Evolutionary conservation across 2,888 invertebrate species (phyloP).

Genomic region (Cheilosia vulpina): DNA sequence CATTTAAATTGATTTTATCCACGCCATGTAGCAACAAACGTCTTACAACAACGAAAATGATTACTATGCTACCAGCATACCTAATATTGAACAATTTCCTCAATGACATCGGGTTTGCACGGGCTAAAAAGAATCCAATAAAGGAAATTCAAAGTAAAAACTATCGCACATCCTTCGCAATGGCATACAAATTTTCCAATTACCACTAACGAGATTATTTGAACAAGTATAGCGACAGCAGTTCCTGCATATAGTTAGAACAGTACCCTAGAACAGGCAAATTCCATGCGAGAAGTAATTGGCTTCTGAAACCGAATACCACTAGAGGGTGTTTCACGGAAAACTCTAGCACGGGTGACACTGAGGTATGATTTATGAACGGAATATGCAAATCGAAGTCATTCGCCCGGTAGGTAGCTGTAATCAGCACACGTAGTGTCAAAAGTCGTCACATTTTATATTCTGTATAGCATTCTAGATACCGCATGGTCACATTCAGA

Average conservation of each 20-base stretch:
- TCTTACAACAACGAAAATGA: constrained; percentile 14
- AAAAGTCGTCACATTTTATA: constrained; percentile 22
- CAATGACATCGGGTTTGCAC: neutral
- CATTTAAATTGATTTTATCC: neutral
- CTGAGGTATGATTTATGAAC: constrained; percentile 29
- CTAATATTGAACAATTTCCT: constrained; percentile 18
- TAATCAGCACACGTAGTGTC: neutral
- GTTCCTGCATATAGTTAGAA: neutral
- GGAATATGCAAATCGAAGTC: constrained; percentile 40
- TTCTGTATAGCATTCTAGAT: constrained; percentile 5
- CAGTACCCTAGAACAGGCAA: neutral
- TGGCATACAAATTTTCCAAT: constrained; percentile 66
- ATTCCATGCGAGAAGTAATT: constrained; percentile 2
- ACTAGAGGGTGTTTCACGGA: neutral
- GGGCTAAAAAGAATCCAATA: neutral
- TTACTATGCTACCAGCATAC: constrained; percentile 27
- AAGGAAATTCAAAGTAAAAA: constrained; percentile 14
- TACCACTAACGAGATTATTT: constrained; percentile 60
- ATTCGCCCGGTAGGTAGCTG: neutral
- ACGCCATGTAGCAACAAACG: neutral
- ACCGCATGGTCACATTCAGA: neutral
- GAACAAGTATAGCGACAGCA: constrained; percentile 7
- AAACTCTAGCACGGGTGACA: neutral
- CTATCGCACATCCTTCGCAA: constrained; percentile 53
- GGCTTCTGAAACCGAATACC: constrained; percentile 7